Base-by-base conservation (phyloP, 2,888 invertebrate species). In the Heliconius cydno region DNA sequence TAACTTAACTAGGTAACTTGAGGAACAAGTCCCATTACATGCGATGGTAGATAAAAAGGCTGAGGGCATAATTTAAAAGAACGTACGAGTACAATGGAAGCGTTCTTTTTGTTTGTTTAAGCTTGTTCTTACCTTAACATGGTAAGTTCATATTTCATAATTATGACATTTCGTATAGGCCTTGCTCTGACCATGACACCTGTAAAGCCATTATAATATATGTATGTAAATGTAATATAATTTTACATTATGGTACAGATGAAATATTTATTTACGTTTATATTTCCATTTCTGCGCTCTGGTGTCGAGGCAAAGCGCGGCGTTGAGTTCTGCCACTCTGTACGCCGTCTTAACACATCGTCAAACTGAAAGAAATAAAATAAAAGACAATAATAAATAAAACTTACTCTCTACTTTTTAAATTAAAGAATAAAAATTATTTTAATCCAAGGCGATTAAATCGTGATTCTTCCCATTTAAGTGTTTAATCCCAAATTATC, bases 11-110 rank as follows among this genome's bases (percentile, higher is more conserved):
- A 38, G 9, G 19, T 25, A 60, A 73, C 38, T 73, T 60, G 34
- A 38, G 60, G 34, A 57, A 72, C 22, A 73, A 73, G 73, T 60
- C 34, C 73, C 73, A 60, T 73, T 73, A 73, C n/a, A n/a, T 73
- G 57, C 72, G 34, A 60, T 34, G 19, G 5, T 25, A 60, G 60
- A 73, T 73, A 73, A 57, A 60, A 72, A 65, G 28, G 41, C 25
- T 60, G 60, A 38, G 34, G 57, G n/a, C n/a, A 73, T 60, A 60
- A 34, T 34, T 72, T 25, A 73, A 73, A 73, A 38, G 57, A 60
- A 60, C 57, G 57, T 60, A 73, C n/a, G 73, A 57, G 73, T 60
- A 73, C 60, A 60, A 60, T 57, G n/a, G 57, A 34, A 12, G 60
- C 3, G 1, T 73, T 15, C n/a, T 73, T 60, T 60, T 60, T 73